These are phyloP conservation scores for Anthonomus grandis DNA, from an alignment of 1,140 invertebrate genomes.

Conservation along the genomic window DNA sequence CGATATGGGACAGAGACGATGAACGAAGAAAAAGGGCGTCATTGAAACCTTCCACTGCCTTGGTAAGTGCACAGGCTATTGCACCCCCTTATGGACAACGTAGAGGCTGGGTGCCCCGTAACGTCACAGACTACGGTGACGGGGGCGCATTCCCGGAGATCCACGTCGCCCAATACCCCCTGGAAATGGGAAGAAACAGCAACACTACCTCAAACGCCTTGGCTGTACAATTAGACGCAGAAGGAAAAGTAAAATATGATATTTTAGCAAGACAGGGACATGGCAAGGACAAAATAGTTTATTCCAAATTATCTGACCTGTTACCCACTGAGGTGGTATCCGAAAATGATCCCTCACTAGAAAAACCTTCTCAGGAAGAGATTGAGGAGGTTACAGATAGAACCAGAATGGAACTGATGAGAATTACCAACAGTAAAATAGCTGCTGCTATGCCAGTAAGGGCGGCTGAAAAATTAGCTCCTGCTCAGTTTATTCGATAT, in stretches of 20 bases:
- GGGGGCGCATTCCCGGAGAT: slow-evolving; percentile 99
- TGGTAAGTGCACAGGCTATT: slow-evolving; percentile 78
- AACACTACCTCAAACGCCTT: slow-evolving; percentile 84
- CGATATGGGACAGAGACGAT: slow-evolving; percentile 85
- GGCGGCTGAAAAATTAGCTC: slow-evolving; percentile 80
- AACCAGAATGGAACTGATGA: slow-evolving; percentile 79
- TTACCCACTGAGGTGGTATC: slow-evolving; percentile 89
- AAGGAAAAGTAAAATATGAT: slow-evolving; percentile 97
- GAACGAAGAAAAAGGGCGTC: slow-evolving; percentile 63
- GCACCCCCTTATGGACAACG: slow-evolving; percentile 96
- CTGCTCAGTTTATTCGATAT: slow-evolving; percentile 95
- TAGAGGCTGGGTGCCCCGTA: slow-evolving; percentile 90
- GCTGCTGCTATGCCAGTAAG: slow-evolving; percentile 91
- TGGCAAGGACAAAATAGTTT: slow-evolving; percentile 95
- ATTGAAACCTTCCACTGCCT: slow-evolving; percentile 60
- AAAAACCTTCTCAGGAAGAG: slow-evolving; percentile 82
- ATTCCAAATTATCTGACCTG: slow-evolving; percentile 91
- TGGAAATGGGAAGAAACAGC: slow-evolving; percentile 78
- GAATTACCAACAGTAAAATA: slow-evolving; percentile 84
- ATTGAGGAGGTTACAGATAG: slow-evolving; percentile 84
- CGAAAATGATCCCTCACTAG: slow-evolving; percentile 85
- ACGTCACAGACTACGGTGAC: slow-evolving; percentile 84
- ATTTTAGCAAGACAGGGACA: slow-evolving; percentile 93
- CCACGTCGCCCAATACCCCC: slow-evolving; percentile 93
- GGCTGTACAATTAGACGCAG: slow-evolving; percentile 89